Evolutionary conservation across 2,797 vertebrate species (phyloP).

Genomic region (Gallinago stenura): DNA sequence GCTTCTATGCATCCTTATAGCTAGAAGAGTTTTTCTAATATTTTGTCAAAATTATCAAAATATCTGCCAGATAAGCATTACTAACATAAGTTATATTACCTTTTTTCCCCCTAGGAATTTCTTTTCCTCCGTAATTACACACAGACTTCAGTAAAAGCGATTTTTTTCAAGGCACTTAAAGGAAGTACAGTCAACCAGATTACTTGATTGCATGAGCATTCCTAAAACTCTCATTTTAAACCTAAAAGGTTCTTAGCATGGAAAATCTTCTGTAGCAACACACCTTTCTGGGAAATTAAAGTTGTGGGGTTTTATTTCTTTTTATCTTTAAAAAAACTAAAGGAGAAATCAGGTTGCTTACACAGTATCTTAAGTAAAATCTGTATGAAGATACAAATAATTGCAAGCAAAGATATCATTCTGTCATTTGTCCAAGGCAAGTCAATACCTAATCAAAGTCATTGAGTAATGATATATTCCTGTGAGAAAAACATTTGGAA

Average conservation of each 20-base stretch:
- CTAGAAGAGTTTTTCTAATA: background rate
- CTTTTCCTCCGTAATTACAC: background rate
- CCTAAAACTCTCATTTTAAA: background rate
- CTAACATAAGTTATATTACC: background rate
- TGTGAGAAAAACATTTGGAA: background rate
- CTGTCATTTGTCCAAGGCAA: background rate
- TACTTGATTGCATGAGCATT: background rate
- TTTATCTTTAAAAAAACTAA: background rate
- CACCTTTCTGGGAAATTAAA: background rate
- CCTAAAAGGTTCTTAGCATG: background rate
- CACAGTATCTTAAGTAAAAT: background rate
- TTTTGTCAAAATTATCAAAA: background rate
- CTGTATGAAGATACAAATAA: background rate
- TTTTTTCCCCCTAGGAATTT: background rate
- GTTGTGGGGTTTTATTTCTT: background rate
- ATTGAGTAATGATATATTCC: background rate
- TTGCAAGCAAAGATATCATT: background rate
- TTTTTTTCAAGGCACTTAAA: background rate
- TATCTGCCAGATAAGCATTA: background rate
- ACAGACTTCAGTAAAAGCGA: background rate
- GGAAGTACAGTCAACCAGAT: background rate
- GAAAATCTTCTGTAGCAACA: background rate
- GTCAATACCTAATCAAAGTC: background rate
- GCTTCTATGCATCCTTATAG: background rate
- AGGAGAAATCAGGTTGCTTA: background rate